Percentiles rank a stretch among this genome's conserved stretches.
These are phyloP conservation scores for Brachionichthys hirsutus DNA, from an alignment of 2,113 vertebrate species.

Conservation along the genomic window DNA sequence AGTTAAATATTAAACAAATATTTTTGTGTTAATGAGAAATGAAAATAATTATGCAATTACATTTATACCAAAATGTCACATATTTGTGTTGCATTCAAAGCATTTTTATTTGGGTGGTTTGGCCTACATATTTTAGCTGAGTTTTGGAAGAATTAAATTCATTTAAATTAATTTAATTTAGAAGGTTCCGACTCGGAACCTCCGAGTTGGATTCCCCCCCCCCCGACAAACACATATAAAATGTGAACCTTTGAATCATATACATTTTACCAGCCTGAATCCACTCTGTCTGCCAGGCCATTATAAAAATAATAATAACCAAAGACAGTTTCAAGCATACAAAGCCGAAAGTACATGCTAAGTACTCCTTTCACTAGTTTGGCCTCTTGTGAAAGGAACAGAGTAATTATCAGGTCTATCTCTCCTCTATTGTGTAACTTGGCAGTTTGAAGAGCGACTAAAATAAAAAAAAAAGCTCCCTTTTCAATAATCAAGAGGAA, in stretches of 20 bases:
- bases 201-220: too few species aligned
- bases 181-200: too few species aligned
- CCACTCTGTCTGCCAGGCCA: slow-evolving; percentile 39
- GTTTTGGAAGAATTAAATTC: too few species aligned
- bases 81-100: too few species aligned
- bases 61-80: too few species aligned
- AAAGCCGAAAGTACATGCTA: slow-evolving; percentile 51
- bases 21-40: too few species aligned
- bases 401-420: slow-evolving; percentile 57
- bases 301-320: slow-evolving; percentile 57
- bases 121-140: too few species aligned
- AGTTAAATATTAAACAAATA: too few species aligned
- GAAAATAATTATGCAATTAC: too few species aligned
- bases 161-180: too few species aligned
- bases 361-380: slow-evolving; percentile 63
- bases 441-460: slow-evolving; percentile 60
- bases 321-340: slow-evolving; percentile 41
- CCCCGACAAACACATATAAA: too few species aligned
- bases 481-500: slow-evolving; percentile 54
- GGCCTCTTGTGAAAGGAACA: slow-evolving; percentile 58
- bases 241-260: slow-evolving; percentile 43
- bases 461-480: slow-evolving; percentile 73
- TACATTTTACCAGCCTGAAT: slow-evolving; percentile 16
- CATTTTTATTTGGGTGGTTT: too few species aligned
- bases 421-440: slow-evolving; percentile 52